Percentiles rank a stretch among this genome's conserved stretches.
Conservation (phyloP, 2,888 invertebrate species). For the Eubasilissa splendida region DNA sequence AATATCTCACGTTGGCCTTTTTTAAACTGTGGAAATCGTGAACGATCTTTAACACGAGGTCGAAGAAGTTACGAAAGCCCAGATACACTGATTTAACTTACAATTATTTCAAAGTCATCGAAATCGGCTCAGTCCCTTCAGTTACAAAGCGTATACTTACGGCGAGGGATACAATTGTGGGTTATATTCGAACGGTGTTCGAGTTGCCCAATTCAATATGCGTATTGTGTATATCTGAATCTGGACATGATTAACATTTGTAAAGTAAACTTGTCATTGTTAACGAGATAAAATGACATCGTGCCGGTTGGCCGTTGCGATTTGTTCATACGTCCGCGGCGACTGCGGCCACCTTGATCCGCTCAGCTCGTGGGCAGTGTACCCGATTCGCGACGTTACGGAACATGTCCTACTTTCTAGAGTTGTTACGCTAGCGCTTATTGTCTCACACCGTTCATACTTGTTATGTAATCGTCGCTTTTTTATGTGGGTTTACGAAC, state of each 20-base stretch:
- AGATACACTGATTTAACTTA: neutral
- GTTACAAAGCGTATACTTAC: too few species aligned
- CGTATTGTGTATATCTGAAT: neutral
- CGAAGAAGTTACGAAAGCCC: neutral
- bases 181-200: too few species aligned
- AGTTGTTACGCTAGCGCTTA: slow-evolving; percentile 41
- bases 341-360: slow-evolving; percentile 45
- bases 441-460: slow-evolving; percentile 38
- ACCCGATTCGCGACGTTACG: slow-evolving; percentile 52
- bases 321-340: neutral
- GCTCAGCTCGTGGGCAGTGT: slow-evolving; percentile 42
- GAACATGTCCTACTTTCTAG: slow-evolving; percentile 55
- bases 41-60: neutral
- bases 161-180: too few species aligned
- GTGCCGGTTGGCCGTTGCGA: neutral
- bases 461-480: slow-evolving; percentile 40
- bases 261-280: neutral
- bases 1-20: too few species aligned
- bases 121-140: neutral
- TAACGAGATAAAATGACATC: slow-evolving; percentile 12
- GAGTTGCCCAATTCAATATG: neutral
- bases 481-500: slow-evolving; percentile 32
- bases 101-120: slow-evolving; percentile 10
- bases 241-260: neutral
- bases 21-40: neutral